Base-by-base conservation (phyloP, 2,888 invertebrate genomes). In the Nymphalis urticae region DNA sequence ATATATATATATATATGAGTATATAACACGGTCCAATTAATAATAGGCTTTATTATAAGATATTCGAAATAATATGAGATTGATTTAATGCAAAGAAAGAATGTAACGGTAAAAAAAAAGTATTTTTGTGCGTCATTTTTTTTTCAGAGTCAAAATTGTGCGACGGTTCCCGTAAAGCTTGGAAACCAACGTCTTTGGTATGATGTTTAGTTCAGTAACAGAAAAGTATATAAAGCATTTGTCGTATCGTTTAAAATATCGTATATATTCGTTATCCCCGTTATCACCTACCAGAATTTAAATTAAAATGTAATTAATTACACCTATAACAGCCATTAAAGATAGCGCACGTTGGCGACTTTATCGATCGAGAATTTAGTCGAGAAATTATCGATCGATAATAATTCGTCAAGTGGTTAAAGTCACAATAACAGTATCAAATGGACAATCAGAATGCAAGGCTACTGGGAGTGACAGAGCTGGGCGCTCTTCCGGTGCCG, bases 401-500 rank as follows among this genome's bases (percentile, higher is more conserved):
- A 53, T 2, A 27, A 16, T 16, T 54, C 54, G 32, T n/a, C 54
- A 56, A 17, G 51, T 8, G 21, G 24, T 16, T 10, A 24, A 53
- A 53, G 24, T 24, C 24, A 24, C 24, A 53, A 27, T 24, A 42
- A 42, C 42, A 42, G 42, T 42, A 42, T 42, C 42, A 13, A 42
- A 42, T 13, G 42, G 42, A 42, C 42, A 42, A 42, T 42, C 42
- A 13, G 42, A 42, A 42, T 42, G 42, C 42, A 13, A 42, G 42
- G 42, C 42, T 42, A 42, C 42, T 42, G 42, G 24, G 10, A 51
- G 24, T 16, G 24, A 24, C 54, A 27, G 53, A 48, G 42, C 64
- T 64, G 60, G 48, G 65, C 42, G 42, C 42, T 62, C 62, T 54
- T 54, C 59, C 62, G 66, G 71, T 75, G 70, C 64, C 71, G 67